phyloP scores from a whole-genome alignment of 2,888 invertebrate species.

The Reticulitermes lucifugus region DNA sequence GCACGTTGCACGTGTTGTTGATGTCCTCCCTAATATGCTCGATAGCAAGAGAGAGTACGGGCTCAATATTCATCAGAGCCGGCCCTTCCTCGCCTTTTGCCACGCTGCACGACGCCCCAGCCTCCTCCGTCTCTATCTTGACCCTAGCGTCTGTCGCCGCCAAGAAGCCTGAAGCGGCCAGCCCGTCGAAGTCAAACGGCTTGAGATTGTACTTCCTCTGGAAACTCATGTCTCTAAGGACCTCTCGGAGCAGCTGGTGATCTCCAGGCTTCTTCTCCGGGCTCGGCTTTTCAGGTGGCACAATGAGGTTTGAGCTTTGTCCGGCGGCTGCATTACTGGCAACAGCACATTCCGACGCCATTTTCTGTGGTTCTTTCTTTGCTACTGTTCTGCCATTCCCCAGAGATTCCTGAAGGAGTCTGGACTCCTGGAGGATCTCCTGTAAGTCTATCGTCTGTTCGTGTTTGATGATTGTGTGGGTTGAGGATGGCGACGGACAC shows the following conservation, averaged over 20 bases:
- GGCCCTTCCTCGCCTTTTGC: conserved; percentile 66
- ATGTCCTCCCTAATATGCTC: conserved; percentile 89
- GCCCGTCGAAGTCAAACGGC: conserved; percentile 76
- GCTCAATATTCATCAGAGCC: conserved; percentile 70
- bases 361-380: conserved; percentile 12
- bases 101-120: conserved; percentile 26
- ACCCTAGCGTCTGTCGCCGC: conserved; percentile 62
- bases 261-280: conserved; percentile 59
- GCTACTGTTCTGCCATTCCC: not conserved
- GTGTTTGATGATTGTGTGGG: conserved; percentile 63
- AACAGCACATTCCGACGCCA: not conserved
- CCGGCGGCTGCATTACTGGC: not conserved
- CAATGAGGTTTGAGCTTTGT: not conserved
- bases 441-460: conserved; percentile 74
- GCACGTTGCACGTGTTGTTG: conserved; percentile 83
- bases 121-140: conserved; percentile 70
- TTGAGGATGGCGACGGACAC: conserved; percentile 57
- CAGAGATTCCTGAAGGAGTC: conserved; percentile 64
- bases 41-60: conserved; percentile 85
- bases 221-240: conserved; percentile 85
- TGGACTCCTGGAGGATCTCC: conserved; percentile 70
- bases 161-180: conserved; percentile 54
- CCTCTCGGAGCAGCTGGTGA: conserved; percentile 83
- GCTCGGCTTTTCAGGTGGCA: conserved; percentile 55
- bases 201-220: conserved; percentile 86